Evolutionary conservation across 2,113 vertebrate species (phyloP), one percentile per base, ranked within the genome.

Genomic region (Tonatia bakeri): DNA sequence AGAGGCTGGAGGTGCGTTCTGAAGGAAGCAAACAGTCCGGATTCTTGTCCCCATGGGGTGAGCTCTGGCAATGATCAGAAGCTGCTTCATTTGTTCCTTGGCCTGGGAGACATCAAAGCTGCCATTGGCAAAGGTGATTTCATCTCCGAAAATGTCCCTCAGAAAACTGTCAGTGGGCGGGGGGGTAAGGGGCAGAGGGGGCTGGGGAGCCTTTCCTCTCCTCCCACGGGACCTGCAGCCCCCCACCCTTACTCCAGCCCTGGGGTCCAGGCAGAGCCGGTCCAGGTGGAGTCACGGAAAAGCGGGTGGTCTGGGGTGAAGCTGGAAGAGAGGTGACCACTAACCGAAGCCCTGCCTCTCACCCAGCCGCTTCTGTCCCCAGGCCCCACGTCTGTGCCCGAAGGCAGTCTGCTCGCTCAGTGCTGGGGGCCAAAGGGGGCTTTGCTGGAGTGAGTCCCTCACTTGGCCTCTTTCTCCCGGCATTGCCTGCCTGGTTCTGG

Each of bases 161-260:
- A 1, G 16, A 26, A 91, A 70, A 24, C 12, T 0, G 36, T n/a
- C 31, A 7, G 33, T 15, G 14, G 47, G 11, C 4, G 22, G 67
- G 4, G 81, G 83, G 4, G 31, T 14, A 22, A 65, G 4, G 81
- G 83, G 6, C 17, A 12, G 3, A 1, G 12, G 43, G 65, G 52
- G 1, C 38, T 4, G 36, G 19, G 33, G 38, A 1, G 24, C 8
- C 31, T 31, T 6, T 24, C 81, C 43, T 77, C 4, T 16, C 45
- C 11, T 36, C 43, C 28, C 47, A 5, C 2, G 1, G 65, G 38
- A 16, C 40, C 4, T 2, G 1, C 0, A 0, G 10, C 7, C 22
- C 22, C 8, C 7, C 7, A 12, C 1, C 3, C 22, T 64, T 64
- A 2, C 7, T 5, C 13, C 0, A 1, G 15, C 67, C 2, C 8